These are phyloP conservation scores for Naso thynnoides DNA, from an alignment of 2,797 vertebrate genomes.

Conservation along the genomic window DNA sequence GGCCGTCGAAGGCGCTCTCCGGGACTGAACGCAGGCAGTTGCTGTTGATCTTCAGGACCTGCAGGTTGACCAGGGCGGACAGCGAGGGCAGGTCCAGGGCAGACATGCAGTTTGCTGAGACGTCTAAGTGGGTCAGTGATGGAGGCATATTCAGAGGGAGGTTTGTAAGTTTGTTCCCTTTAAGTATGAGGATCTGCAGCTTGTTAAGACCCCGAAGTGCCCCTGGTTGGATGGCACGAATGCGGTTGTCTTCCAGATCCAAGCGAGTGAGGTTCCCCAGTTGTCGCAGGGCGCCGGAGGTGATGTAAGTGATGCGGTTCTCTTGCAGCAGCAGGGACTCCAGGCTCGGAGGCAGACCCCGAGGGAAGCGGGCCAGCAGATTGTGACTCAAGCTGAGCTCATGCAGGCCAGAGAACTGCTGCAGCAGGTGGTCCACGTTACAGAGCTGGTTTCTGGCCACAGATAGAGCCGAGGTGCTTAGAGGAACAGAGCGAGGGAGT, in stretches of 20 bases:
- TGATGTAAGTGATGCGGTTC: constrained; percentile 87
- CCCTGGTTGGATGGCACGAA: constrained; percentile 83
- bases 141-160: constrained; percentile 80
- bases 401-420: constrained; percentile 79
- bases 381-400: constrained; percentile 87
- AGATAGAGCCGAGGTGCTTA: constrained; percentile 80
- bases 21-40: constrained; percentile 85
- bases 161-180: constrained; percentile 80
- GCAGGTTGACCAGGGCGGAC: constrained; percentile 81
- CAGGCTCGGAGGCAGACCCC: constrained; percentile 85
- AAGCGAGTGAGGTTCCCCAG: constrained; percentile 84
- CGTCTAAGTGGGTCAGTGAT: constrained; percentile 82
- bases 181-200: constrained; percentile 80
- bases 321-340: constrained; percentile 84
- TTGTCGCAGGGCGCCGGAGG: constrained; percentile 75
- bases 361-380: constrained; percentile 81
- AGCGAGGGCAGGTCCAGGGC: constrained; percentile 78
- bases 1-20: constrained; percentile 79
- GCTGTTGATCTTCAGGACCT: constrained; percentile 85
- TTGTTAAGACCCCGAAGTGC: constrained; percentile 77
- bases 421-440: constrained; percentile 83
- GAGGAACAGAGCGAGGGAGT: constrained; percentile 82
- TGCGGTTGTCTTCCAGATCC: constrained; percentile 85
- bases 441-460: constrained; percentile 86
- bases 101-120: constrained; percentile 85